phyloP scores from a whole-genome alignment of 2,113 vertebrate species.

The Pedionomus torquatus region DNA sequence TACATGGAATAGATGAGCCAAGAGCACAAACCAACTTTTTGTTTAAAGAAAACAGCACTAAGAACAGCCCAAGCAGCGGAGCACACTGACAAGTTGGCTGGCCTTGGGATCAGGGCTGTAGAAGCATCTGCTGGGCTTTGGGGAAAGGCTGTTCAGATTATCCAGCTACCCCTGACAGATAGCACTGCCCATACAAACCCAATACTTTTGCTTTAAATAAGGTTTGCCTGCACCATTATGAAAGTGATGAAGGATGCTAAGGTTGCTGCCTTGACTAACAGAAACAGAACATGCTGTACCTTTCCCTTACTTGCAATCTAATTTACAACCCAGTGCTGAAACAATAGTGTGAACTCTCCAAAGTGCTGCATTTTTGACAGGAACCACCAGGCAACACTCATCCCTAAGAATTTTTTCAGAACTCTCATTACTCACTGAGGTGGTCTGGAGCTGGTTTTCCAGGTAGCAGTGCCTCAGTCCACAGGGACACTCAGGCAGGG shows the following conservation, averaged over 20 bases:
- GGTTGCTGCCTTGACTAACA: background rate
- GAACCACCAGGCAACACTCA: background rate
- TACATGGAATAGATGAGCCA: background rate
- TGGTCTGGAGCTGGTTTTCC: background rate
- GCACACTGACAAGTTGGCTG: background rate
- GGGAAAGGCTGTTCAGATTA: background rate
- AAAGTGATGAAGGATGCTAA: background rate
- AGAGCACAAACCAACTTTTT: background rate
- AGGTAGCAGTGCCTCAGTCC: background rate
- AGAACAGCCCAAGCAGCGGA: background rate
- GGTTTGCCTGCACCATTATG: background rate
- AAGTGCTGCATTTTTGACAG: background rate
- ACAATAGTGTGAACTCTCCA: background rate
- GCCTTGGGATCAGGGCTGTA: background rate
- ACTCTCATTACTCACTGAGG: background rate
- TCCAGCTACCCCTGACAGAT: background rate
- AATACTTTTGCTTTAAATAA: background rate
- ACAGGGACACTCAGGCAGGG: background rate
- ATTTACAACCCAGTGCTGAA: background rate
- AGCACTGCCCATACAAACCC: background rate
- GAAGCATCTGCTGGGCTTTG: background rate
- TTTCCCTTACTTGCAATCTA: background rate
- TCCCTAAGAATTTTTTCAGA: background rate
- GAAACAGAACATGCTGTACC: background rate
- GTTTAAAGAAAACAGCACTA: background rate